A percentile compares a stretch with the other conserved stretches of the same genome.
Conservation (phyloP, 1,140 invertebrate species). For the Euglossa dilemma region DNA sequence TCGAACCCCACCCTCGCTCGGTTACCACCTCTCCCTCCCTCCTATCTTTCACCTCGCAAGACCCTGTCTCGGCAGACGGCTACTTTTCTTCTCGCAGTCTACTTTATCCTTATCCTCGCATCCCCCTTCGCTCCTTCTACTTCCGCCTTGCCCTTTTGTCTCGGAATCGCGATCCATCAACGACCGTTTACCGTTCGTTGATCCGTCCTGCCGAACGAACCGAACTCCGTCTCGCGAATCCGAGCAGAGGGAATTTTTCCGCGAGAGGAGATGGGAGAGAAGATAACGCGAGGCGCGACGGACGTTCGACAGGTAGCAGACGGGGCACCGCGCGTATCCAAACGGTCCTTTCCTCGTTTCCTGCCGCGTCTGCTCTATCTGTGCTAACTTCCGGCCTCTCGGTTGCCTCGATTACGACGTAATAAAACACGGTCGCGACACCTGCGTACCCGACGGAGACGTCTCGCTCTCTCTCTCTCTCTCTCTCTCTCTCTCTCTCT, state of each 20-base stretch:
- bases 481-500: slow-evolving; percentile 17
- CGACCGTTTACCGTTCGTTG: too few species aligned
- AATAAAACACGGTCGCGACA: slow-evolving; percentile 77
- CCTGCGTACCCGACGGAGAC: slow-evolving; percentile 73
- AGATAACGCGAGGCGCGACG: not conserved
- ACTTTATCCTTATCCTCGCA: not conserved
- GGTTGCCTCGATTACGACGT: slow-evolving; percentile 75
- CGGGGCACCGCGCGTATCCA: not conserved
- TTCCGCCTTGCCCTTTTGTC: too few species aligned
- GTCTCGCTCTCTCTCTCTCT: slow-evolving; percentile 31
- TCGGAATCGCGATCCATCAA: not conserved
- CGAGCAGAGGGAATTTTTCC: too few species aligned
- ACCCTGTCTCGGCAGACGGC: not conserved
- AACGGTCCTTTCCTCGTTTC: slow-evolving; percentile 63
- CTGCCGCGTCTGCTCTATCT: slow-evolving; percentile 66
- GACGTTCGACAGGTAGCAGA: not conserved
- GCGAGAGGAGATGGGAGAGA: not conserved
- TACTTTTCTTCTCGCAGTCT: not conserved
- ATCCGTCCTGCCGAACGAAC: too few species aligned
- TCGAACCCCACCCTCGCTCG: not conserved
- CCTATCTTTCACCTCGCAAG: slow-evolving; percentile 8
- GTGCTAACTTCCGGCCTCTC: slow-evolving; percentile 75
- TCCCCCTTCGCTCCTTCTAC: not conserved
- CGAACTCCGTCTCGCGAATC: too few species aligned
- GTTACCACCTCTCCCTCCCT: slow-evolving; percentile 28